Evolutionary conservation across 2,113 vertebrate genomes (phyloP).

Genomic region (Scopus umbretta): DNA sequence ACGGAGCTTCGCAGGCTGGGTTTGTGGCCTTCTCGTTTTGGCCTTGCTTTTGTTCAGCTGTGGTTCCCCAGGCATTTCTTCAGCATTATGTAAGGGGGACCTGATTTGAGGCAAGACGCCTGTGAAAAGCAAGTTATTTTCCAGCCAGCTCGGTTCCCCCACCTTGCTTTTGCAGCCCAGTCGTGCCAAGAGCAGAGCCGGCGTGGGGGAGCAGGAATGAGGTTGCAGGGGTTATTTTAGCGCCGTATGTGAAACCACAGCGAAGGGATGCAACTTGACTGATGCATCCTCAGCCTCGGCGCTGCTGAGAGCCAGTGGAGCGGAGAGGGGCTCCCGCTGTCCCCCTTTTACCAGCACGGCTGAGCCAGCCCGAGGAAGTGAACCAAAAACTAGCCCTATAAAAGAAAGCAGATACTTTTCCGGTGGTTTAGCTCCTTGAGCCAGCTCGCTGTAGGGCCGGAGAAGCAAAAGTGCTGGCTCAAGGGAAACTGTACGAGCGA

Average conservation of each 20-base stretch:
- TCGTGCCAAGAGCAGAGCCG: background rate
- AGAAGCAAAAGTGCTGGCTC: conserved; percentile 2
- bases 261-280: background rate
- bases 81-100: background rate
- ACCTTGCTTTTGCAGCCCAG: background rate
- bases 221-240: background rate
- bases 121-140: background rate
- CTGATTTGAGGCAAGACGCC: background rate
- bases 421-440: background rate
- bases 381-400: background rate
- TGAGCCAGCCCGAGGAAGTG: background rate
- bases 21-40: background rate
- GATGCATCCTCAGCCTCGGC: background rate
- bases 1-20: background rate
- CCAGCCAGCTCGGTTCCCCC: background rate
- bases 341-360: background rate
- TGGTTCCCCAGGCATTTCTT: background rate
- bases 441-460: background rate
- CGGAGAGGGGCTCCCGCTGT: background rate
- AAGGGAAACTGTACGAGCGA: background rate
- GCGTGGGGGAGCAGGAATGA: background rate
- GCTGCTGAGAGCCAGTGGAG: background rate
- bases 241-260: background rate
- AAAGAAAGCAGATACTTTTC: background rate
- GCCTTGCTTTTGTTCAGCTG: background rate